Base-by-base conservation (phyloP, 2,888 invertebrate species). In the Hypercompe scribonia region DNA sequence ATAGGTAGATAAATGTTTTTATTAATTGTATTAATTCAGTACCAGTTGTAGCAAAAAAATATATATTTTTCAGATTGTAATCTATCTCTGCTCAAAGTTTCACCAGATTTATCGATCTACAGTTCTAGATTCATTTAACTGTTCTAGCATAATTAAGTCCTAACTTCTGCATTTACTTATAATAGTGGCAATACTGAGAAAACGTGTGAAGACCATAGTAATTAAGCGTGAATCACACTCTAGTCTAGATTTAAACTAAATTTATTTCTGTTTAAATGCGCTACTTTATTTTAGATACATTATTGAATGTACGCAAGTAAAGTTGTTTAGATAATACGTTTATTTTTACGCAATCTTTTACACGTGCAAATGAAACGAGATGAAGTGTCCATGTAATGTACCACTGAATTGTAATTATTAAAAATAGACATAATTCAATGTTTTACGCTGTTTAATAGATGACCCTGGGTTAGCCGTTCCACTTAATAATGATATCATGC, bases 251-350 rank as follows among this genome's bases (percentile, higher is more conserved):
- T 65, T 28, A 24, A 65, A 69, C 65, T 65, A 36, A n/a, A 34
- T 65, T 70, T 73, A 70, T 66, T 64, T 39, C 50, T 66, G 70
- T 73, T 42, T 24, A 63, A 63, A 68, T 50, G 31, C n/a, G 15
- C 28, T 50, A 34, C 31, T 66, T 64, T 67, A 67, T 67, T 72
- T 72, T 68, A 28, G 68, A 50, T 50, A 63, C 63, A 67, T 39
- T 71, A 67, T 67, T 50, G 28, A 50, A 46, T 34, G 46, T 39
- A 63, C 28, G 46, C 63, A 63, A 50, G 63, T 64, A 64, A 72
- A 72, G 64, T 68, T 72, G 72, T 72, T 72, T 72, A 42, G 64
- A 50, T 68, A 50, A 18, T 64, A 50, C 46, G 64, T 68, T 34
- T 72, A 68, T 63, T 63, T 68, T 33, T 28, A 39, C 21, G 24